Percentiles rank a stretch among this genome's conserved stretches.
Evolutionary conservation across 1,140 invertebrate species (phyloP).

Genomic region (Temnothorax nylanderi): DNA sequence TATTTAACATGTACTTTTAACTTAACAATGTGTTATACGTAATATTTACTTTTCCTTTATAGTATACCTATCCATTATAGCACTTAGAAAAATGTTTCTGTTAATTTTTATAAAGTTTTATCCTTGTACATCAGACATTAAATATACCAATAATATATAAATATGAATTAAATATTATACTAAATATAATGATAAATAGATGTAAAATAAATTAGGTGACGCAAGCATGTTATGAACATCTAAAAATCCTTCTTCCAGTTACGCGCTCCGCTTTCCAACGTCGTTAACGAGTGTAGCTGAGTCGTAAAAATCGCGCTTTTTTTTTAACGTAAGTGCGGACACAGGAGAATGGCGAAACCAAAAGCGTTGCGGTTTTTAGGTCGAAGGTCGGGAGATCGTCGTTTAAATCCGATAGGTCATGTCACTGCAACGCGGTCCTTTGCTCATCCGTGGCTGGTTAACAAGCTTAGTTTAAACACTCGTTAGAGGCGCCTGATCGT

Average conservation of each 20-base stretch:
- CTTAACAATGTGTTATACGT: too few relatives aligned
- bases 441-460: conserved; percentile 65
- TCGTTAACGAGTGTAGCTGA: conserved; percentile 1
- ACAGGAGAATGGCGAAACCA: not conserved
- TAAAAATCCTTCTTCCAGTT: not conserved
- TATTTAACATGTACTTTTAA: not conserved
- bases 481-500: conserved; percentile 74
- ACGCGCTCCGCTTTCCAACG: conserved; percentile 1
- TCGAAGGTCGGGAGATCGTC: not conserved
- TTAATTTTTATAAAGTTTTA: not conserved
- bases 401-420: conserved; percentile 21
- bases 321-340: not conserved
- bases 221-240: not conserved
- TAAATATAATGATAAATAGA: not conserved
- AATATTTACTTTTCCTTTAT: too few relatives aligned
- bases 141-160: too few relatives aligned
- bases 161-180: not conserved
- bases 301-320: not conserved
- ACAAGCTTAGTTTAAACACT: conserved; percentile 78
- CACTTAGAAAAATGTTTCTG: too few relatives aligned
- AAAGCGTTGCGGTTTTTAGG: not conserved
- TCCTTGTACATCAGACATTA: too few relatives aligned
- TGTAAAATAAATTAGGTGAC: conserved; percentile 3
- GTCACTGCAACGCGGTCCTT: conserved; percentile 47
- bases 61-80: too few relatives aligned